Base-by-base conservation (phyloP, 2,888 invertebrate species). In the Deilephila elpenor region DNA sequence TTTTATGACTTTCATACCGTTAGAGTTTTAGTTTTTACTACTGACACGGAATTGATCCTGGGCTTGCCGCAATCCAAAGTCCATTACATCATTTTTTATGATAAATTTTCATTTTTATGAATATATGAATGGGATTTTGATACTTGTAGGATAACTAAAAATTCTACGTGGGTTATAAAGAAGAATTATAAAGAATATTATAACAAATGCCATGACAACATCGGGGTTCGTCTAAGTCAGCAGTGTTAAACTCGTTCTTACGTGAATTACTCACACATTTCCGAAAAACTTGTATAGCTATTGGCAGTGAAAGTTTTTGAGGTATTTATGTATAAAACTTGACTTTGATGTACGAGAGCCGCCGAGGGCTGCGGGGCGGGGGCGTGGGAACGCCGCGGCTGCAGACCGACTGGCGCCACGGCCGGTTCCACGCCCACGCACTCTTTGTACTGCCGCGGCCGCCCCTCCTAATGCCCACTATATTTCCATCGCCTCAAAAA, bases 371-470 rank as follows among this genome's bases (percentile, higher is more conserved):
- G 79, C 75, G 83, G 83, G 78, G 80, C 77, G 79, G 80, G 79
- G 82, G 89, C 89, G 89, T 89, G 91, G 86, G 93, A 89, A 89
- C 84, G 75, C 75, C 80, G 84, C 83, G 80, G 78, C 78, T 84
- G 82, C 90, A 94, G 94, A 94, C 94, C 84, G 90, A 87, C 83
- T 89, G 94, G 91, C 94, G 94, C 93, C 92, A 90, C 86, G 82
- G 89, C 90, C 90, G 84, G 82, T 87, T 84, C 80, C 75, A 79
- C 86, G 85, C 87, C 87, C 84, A 86, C 87, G 81, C 80, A 74
- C 71, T 72, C 70, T 60, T 70, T 67, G 60, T 56, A 32, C 62
- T 34, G 19, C 20, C 71, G 37, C 59, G 29, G 4, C 11, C 4
- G 59, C 59, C 59, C 20, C 59, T n/a, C n/a, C 20, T 20, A 29